A percentile compares a stretch with the other conserved stretches of the same genome.
These are phyloP conservation scores for Amphipyra tragopoginis DNA, from an alignment of 2,888 invertebrate genomes.

Conservation along the genomic window DNA sequence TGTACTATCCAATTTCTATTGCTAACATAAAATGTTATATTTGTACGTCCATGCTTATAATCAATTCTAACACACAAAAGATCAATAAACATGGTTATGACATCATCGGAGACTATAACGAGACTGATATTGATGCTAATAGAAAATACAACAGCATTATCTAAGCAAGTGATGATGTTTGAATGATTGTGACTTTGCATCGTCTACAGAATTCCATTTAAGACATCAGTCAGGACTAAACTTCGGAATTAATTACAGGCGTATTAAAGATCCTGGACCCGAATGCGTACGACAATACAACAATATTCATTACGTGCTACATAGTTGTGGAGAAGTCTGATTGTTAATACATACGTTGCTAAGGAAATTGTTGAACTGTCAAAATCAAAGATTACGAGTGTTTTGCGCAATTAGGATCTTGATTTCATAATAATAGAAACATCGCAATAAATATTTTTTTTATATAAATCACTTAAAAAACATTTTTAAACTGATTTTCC, in stretches of 20 bases:
- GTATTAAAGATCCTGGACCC: background rate
- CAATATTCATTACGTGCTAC: too few relatives aligned
- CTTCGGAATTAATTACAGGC: background rate
- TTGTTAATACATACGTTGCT: too few relatives aligned
- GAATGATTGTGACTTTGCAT: background rate
- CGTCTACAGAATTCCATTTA: background rate
- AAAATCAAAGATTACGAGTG: too few relatives aligned
- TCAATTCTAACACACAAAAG: too few relatives aligned
- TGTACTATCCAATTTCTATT: too few relatives aligned
- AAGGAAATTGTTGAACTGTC: too few relatives aligned
- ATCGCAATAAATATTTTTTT: background rate
- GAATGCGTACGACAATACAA: too few relatives aligned
- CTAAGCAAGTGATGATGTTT: background rate
- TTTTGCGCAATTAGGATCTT: too few relatives aligned
- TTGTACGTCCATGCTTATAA: too few relatives aligned
- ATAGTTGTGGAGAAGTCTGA: too few relatives aligned
- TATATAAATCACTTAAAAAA: background rate
- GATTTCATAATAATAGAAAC: background rate
- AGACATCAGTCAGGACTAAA: background rate
- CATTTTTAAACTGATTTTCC: background rate
- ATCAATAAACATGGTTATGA: slow-evolving; percentile 11
- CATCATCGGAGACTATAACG: slow-evolving; percentile 2
- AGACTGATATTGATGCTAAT: slow-evolving; percentile 21
- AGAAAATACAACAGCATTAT: slow-evolving; percentile 8
- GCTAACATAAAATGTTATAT: too few relatives aligned